Conservation (phyloP, 2,113 vertebrate species). For the Ovis canadensis region DNA sequence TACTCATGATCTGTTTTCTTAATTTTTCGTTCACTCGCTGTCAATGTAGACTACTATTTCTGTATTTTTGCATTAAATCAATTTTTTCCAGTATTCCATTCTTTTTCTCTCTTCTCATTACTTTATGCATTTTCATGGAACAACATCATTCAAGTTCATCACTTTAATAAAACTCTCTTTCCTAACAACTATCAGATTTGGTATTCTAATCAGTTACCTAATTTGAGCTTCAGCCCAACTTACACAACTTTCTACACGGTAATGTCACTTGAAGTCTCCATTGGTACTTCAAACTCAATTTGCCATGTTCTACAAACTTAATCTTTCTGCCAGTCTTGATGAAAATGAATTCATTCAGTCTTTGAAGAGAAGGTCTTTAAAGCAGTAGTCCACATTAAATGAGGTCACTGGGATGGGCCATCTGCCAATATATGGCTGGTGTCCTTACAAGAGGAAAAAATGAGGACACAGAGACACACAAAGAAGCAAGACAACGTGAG, state of each 20-base stretch:
- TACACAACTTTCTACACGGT: not conserved
- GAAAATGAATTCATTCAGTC: not conserved
- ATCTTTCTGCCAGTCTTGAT: not conserved
- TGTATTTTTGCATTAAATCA: not conserved
- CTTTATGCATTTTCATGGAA: not conserved
- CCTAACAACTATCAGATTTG: not conserved
- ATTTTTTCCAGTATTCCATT: not conserved
- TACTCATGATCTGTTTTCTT: not conserved
- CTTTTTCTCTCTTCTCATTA: not conserved
- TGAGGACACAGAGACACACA: not conserved
- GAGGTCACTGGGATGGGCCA: not conserved
- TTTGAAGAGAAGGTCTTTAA: not conserved
- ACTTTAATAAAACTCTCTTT: not conserved
- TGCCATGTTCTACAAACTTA: not conserved
- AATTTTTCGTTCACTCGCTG: not conserved
- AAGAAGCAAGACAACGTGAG: not conserved
- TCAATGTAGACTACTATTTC: not conserved
- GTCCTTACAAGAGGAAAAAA: not conserved
- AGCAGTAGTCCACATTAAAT: not conserved
- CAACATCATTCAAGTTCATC: not conserved
- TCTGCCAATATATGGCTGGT: too few relatives aligned
- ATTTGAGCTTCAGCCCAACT: not conserved
- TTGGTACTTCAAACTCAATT: not conserved
- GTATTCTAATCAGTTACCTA: not conserved
- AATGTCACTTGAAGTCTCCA: not conserved